phyloP scores from a whole-genome alignment of 2,797 vertebrate genomes.

The Phrynocephalus vlangalii region DNA sequence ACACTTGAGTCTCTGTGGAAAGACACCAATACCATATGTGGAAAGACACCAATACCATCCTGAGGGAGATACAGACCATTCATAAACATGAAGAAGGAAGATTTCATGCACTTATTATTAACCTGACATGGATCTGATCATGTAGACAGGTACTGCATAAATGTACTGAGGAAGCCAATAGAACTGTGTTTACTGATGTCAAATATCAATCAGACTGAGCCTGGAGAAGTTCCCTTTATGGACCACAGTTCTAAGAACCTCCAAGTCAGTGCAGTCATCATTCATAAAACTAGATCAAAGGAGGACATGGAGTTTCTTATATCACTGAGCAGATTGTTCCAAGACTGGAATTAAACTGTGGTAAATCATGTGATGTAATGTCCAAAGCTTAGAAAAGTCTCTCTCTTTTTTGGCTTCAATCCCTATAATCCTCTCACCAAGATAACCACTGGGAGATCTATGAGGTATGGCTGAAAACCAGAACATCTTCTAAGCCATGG shows the following conservation, averaged over 20 bases:
- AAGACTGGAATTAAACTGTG: background rate
- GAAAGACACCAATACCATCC: background rate
- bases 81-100: background rate
- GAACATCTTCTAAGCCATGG: background rate
- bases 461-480: background rate
- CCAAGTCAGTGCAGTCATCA: too few relatives aligned
- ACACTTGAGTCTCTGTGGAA: background rate
- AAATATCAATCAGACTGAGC: too few relatives aligned
- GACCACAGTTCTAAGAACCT: too few relatives aligned
- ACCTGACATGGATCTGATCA: background rate
- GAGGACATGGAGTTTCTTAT: background rate
- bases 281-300: too few relatives aligned
- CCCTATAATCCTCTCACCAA: background rate
- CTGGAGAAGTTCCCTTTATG: too few relatives aligned
- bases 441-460: background rate
- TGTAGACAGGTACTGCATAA: background rate
- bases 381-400: background rate
- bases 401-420: background rate
- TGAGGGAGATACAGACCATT: background rate
- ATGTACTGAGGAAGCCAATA: background rate
- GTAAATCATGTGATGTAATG: background rate
- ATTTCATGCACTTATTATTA: background rate
- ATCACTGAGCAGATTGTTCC: background rate
- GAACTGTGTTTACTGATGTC: too few relatives aligned
- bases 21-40: background rate